phyloP scores from a whole-genome alignment of 2,888 invertebrate genomes.

The Heliconius erato region DNA sequence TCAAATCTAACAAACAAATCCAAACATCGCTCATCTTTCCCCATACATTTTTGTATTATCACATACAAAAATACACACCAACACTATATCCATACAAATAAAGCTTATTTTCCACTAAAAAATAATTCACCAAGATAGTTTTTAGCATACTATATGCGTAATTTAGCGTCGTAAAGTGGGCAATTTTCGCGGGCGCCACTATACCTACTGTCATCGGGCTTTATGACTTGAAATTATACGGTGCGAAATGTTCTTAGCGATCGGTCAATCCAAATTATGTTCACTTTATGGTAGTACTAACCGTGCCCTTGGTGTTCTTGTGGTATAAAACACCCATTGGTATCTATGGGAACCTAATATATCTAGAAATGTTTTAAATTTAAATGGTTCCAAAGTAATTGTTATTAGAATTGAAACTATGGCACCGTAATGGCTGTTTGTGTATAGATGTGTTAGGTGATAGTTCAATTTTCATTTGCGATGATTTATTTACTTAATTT shows the following conservation, averaged over 20 bases:
- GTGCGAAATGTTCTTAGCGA: conserved; percentile 33
- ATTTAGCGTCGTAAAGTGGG: conserved; percentile 65
- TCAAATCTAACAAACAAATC: conserved; percentile 41
- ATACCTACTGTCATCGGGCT: conserved; percentile 72
- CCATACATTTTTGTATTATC: not conserved
- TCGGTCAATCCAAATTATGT: conserved; percentile 53
- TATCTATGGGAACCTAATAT: not conserved
- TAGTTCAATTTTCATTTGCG: too few species aligned
- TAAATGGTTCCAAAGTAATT: too few species aligned
- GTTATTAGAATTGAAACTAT: too few species aligned
- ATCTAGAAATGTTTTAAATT: too few species aligned
- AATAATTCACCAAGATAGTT: not conserved
- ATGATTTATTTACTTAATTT: too few species aligned
- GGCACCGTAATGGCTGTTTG: too few species aligned
- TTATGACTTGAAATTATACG: conserved; percentile 69
- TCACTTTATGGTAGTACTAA: conserved; percentile 14
- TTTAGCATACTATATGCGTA: conserved; percentile 54
- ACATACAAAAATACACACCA: not conserved
- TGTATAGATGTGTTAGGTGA: too few species aligned
- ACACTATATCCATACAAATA: not conserved
- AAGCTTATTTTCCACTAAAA: conserved; percentile 10
- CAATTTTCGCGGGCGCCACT: conserved; percentile 59
- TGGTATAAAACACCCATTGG: not conserved
- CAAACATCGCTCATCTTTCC: conserved; percentile 45
- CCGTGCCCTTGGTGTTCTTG: conserved; percentile 5